Base-by-base conservation (phyloP, 1,140 invertebrate genomes). In the Trissolcus basalis region DNA sequence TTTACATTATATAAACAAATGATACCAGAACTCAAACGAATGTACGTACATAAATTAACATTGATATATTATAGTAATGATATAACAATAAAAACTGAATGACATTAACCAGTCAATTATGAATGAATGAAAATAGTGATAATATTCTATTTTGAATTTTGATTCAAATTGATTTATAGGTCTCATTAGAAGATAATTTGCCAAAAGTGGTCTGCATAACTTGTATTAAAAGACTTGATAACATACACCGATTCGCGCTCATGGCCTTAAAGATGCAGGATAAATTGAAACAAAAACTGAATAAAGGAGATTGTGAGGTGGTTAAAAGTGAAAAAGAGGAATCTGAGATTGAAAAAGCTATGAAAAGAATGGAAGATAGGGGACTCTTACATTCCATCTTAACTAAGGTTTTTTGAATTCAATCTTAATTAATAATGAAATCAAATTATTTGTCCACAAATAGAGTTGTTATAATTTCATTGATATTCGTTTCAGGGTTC, bases 231-330 rank as follows among this genome's bases (percentile, higher is more conserved):
- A 91, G 88, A 83, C 74, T 91, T 43, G 90, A 91, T 35, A 87
- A 85, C 12, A 88, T 91, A 56, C 90, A 91, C 77, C 83, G 85
- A 47, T 91, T 91, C 82, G 90, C 89, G n/a, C 87, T 84, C 49
- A 90, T 90, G 89, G 90, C 91, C 47, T 83, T 88, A 55, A 86
- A 85, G 81, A 89, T 87, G 48, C 91, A 91, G 56, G 89, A 90
- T 33, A 91, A 88, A 80, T 79, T 91, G 59, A 89, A 81, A 60
- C 79, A 84, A 49, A 85, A 87, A 65, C 68, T 88, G 50, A 84
- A 82, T 33, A 70, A 45, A 43, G 79, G 79, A 15, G 77, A 54
- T 59, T 4, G 59, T 64, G 69, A 14, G 12, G 32, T 39, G n/a
- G 71, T 81, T 33, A 33, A 60, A 4, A 75, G 82, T 43, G 70